Evolutionary conservation across 2,888 invertebrate genomes (phyloP), one percentile per base, ranked within the genome.

Genomic region (Ophraella communa): DNA sequence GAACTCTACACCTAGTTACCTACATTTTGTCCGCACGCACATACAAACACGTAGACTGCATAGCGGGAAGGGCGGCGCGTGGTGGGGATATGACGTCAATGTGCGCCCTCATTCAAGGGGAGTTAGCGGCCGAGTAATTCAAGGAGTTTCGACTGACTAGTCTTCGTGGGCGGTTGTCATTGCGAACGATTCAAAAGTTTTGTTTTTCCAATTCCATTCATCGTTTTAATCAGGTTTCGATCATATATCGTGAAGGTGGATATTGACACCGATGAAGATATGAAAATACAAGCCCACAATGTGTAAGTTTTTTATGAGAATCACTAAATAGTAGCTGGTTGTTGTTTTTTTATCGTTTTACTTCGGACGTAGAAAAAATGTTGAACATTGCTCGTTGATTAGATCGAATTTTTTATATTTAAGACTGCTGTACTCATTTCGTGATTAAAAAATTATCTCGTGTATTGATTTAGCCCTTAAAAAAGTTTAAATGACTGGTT

Each of bases 1-100:
- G 78, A 78, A 77, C 77, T 71, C 71, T 67, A 71, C 70, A 73
- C 78, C 77, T 71, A 75, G 75, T 78, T 77, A 78, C 78, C 77
- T 76, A 77, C 74, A 76, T 77, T 74, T 66, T 62, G 20, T 52
- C 67, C 65, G n/a, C n/a, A n/a, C n/a, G n/a, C n/a, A n/a, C n/a
- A n/a, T n/a, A n/a, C n/a, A n/a, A 64, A 62, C 73, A 71, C 74
- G 73, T 72, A 73, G 69, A 62, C 57, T 51, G 53, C 62, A 62
- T 66, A 59, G 68, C 63, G 68, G 68, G 62, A 53, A 64, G 14
- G 66, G 64, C 56, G 49, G 64, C 63, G 66, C 51, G 64, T 67
- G 59, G 63, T 59, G 52, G 14, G 58, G 65, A 47, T 65, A 73
- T 78, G 77, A 77, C 78, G 78, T 78, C 76, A 77, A 73, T 72